A percentile compares a stretch with the other conserved stretches of the same genome.
Conservation (phyloP, 2,113 vertebrate species). For the Gallinago paraguaiae region DNA sequence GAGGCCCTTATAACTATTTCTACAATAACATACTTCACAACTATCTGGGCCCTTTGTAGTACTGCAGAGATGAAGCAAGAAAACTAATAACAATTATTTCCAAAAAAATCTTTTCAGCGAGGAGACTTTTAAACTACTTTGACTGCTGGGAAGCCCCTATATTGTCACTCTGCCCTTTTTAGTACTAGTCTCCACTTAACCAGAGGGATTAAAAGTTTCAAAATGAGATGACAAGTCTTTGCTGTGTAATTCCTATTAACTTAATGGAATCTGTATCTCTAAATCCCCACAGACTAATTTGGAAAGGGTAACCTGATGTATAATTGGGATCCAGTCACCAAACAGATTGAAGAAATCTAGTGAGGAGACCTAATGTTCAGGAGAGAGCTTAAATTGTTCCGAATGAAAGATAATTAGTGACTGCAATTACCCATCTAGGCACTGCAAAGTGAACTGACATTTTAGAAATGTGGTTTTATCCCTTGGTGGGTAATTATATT, state of each 20-base stretch:
- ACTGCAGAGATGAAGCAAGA: neutral
- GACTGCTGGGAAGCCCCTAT: neutral
- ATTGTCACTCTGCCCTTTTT: neutral
- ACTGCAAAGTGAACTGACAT: slow-evolving; percentile 48
- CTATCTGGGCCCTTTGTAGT: neutral
- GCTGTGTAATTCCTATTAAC: neutral
- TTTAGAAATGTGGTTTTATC: slow-evolving; percentile 49
- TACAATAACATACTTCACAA: neutral
- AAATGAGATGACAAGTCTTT: neutral
- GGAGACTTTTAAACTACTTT: neutral
- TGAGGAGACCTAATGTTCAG: slow-evolving; percentile 14
- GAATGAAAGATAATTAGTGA: slow-evolving; percentile 47
- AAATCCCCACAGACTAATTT: neutral
- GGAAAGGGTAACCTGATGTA: slow-evolving; percentile 16
- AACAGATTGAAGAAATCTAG: slow-evolving; percentile 52
- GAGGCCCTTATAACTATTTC: neutral
- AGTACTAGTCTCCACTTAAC: neutral
- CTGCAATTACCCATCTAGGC: slow-evolving; percentile 30
- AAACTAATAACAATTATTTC: neutral
- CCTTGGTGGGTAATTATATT: slow-evolving; percentile 31
- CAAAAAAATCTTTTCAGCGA: neutral
- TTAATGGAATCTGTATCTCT: slow-evolving; percentile 32
- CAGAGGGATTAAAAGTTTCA: neutral
- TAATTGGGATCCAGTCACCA: slow-evolving; percentile 47
- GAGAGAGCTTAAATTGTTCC: slow-evolving; percentile 31